phyloP scores from a whole-genome alignment of 2,113 vertebrate species.

The Oceanodroma tethys region DNA sequence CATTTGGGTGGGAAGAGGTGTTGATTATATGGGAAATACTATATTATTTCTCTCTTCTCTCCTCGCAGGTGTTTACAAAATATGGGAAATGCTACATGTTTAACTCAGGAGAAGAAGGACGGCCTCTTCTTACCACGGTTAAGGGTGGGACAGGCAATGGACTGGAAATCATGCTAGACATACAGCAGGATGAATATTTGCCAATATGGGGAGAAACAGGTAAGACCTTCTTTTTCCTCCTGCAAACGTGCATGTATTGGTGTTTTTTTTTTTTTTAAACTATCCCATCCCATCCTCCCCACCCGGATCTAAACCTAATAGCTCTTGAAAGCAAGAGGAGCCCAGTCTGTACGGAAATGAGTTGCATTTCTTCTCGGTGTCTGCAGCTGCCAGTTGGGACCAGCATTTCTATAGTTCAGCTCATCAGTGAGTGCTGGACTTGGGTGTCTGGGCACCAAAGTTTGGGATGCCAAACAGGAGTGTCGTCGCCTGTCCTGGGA shows the following conservation, averaged over 20 bases:
- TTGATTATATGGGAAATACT: neutral
- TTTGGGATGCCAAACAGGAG: neutral
- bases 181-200: conserved; percentile 92
- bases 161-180: conserved; percentile 98
- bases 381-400: neutral
- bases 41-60: neutral
- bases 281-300: neutral
- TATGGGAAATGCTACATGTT: conserved; percentile 99
- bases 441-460: neutral
- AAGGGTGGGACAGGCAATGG: conserved; percentile 98
- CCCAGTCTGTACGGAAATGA: neutral
- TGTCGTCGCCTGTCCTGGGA: neutral
- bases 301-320: neutral
- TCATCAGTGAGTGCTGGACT: neutral
- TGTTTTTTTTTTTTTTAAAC: neutral
- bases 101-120: conserved; percentile 94
- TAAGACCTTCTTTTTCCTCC: conserved; percentile 18
- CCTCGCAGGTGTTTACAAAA: conserved; percentile 91
- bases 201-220: conserved; percentile 86
- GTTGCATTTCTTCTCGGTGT: neutral
- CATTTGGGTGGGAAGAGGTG: fast-evolving
- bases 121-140: conserved; percentile 91
- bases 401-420: neutral
- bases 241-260: neutral
- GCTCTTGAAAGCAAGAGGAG: neutral